phyloP scores from a whole-genome alignment of 2,888 invertebrate genomes.

The Agrotis segetum region DNA sequence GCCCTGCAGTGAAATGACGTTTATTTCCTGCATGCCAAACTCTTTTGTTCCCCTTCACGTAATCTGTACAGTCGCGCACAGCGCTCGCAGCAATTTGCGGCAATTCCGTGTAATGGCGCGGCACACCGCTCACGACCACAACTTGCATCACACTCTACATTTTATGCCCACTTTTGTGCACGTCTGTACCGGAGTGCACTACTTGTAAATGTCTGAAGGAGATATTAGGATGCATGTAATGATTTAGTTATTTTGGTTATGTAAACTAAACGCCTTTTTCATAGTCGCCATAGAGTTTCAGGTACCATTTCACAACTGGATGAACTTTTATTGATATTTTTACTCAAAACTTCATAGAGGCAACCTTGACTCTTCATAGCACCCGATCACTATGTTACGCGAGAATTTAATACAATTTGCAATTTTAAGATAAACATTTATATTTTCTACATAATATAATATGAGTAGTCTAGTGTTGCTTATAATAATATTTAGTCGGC shows the following conservation, averaged over 20 bases:
- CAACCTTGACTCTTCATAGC: not conserved
- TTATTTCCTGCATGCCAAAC: conserved; percentile 10
- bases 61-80: conserved; percentile 22
- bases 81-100: conserved; percentile 45
- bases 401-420: too few relatives aligned
- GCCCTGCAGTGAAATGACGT: not conserved
- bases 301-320: too few relatives aligned
- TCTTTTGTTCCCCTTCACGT: conserved; percentile 4
- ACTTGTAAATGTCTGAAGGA: conserved; percentile 18
- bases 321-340: not conserved
- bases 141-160: conserved; percentile 31
- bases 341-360: not conserved
- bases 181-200: conserved; percentile 4
- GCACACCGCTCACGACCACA: conserved; percentile 27
- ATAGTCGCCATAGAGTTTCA: too few relatives aligned
- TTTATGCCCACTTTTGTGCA: conserved; percentile 40
- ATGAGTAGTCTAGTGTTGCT: too few relatives aligned
- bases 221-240: not conserved
- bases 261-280: too few relatives aligned
- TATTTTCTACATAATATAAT: too few relatives aligned
- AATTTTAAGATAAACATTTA: too few relatives aligned
- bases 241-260: not conserved
- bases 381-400: too few relatives aligned
- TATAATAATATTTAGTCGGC: too few relatives aligned
- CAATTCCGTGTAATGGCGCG: conserved; percentile 49